Conservation (phyloP, 2,797 vertebrate genomes). For the Myioborus melanocephalus region DNA sequence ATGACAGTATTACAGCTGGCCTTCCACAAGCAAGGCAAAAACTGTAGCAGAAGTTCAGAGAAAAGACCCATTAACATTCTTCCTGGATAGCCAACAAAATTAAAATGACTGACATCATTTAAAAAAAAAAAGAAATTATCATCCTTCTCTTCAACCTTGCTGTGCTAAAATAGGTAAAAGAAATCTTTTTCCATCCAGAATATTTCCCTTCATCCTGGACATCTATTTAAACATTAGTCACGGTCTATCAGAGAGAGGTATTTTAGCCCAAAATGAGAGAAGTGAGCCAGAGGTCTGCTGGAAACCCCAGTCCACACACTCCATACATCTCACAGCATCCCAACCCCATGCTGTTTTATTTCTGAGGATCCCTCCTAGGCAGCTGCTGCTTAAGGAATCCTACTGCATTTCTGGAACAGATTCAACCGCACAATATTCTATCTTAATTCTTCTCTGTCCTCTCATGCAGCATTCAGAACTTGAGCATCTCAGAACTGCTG, state of each 20-base stretch:
- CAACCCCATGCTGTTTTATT: not conserved
- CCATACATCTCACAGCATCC: not conserved
- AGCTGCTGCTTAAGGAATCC: constrained; percentile 1
- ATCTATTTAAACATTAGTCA: not conserved
- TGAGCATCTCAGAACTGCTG: not conserved
- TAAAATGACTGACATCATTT: not conserved
- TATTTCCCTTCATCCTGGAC: not conserved
- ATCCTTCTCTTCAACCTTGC: not conserved
- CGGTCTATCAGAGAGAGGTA: not conserved
- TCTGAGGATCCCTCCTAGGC: not conserved
- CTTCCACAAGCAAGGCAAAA: not conserved
- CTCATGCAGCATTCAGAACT: not conserved
- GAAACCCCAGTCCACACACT: not conserved
- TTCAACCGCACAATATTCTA: not conserved
- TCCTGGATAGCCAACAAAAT: not conserved
- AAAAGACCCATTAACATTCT: not conserved
- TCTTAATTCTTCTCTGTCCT: not conserved
- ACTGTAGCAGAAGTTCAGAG: not conserved
- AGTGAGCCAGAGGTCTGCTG: not conserved
- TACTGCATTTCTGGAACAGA: constrained; percentile 2
- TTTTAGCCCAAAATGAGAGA: not conserved
- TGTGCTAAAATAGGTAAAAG: not conserved
- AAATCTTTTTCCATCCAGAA: not conserved
- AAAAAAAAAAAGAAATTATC: not conserved
- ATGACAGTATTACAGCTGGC: not conserved